Evolutionary conservation across 1,140 invertebrate species (phyloP), one percentile per base, ranked within the genome.

Genomic region (Drosophila teissieri): DNA sequence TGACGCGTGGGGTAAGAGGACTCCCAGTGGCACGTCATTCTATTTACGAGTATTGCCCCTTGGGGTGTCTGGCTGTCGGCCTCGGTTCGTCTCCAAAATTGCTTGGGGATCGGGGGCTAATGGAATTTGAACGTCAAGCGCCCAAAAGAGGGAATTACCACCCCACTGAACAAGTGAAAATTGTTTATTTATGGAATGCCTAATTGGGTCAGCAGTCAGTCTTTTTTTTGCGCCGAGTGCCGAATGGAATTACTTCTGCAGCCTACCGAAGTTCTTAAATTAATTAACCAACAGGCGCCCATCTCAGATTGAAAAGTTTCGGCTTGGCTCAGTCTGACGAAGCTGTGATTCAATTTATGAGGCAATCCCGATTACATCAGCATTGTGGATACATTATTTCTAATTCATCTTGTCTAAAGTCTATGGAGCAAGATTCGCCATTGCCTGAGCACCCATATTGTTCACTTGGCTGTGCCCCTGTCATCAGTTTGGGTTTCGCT

Each of bases 151-250:
- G n/a, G 17, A 17, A 44, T 7, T n/a, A 8, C 37, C 65, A 14
- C 27, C 49, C 64, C 2, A 37, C 19, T 44, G 34, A 4, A 54
- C 48, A 34, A 36, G 67, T 70, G 64, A 70, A 65, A 70, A 70
- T 72, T 37, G 64, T 49, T 70, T 72, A 72, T 72, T 72, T 72
- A 72, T 72, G 55, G 68, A 72, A 72, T 70, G 68, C 51, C 46
- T 70, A 72, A 72, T 72, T 72, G 52, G 68, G 68, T 70, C 68
- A 70, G 17, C 51, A 27, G 34, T 45, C 40, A 7, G n/a, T 27
- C 17, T 4, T 24, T 24, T 24, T 24, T 24, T 24, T 4, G 24
- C 24, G 4, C 24, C 24, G 3, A 24, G n/a, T n/a, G n/a, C n/a
- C n/a, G 22, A 48, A 48, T 24, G 22, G 24, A 24, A 46, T 24